Base-by-base conservation (phyloP, 2,797 vertebrate genomes). In the Chlorospingus semifuscus region DNA sequence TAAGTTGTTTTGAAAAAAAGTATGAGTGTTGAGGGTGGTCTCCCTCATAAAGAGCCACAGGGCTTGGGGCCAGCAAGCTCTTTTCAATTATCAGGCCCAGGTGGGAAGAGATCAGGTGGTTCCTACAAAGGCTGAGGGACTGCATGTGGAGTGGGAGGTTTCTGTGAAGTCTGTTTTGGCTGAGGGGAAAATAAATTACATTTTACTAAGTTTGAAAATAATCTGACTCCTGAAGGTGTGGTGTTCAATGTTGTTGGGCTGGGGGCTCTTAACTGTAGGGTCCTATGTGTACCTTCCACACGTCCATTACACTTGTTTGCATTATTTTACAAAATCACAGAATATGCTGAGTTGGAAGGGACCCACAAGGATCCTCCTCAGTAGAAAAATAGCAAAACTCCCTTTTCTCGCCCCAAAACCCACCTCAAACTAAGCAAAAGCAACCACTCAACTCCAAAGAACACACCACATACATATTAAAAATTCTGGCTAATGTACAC, bases 71-170 rank as follows among this genome's bases (percentile, higher is more conserved):
- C 93, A 92, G 70, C 14, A 83, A 92, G 79, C 74, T 87, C 72
- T 79, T 74, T 93, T 39, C 86, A 89, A 60, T 93, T 84, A 94
- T 34, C 86, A 82, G 23, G 49, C 79, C 86, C 93, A 96, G 86
- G 92, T 92, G 81, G 92, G 83, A 95, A 89, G 56, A 44, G 53
- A 52, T 94, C 84, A 80, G 86, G 76, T 85, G 77, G 70, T 77
- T 94, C 74, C 70, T 76, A 74, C 22, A 74, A 52, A 84, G 66
- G 70, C 74, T 77, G 50, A 88, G 44, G 21, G 70, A 72, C 26
- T 71, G n/a, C 19, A 39, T 12, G 18, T 29, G 30, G 22, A 83
- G 29, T 72, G 50, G 66, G 74, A 74, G 32, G 49, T 59, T 91
- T 82, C 19, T 90, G 29, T 70, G 77, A 89, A 87, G 71, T 57